Percentiles rank a stretch among this genome's conserved stretches.
These are phyloP conservation scores for Amazona ochrocephala DNA, from an alignment of 2,797 vertebrate genomes.

Conservation along the genomic window DNA sequence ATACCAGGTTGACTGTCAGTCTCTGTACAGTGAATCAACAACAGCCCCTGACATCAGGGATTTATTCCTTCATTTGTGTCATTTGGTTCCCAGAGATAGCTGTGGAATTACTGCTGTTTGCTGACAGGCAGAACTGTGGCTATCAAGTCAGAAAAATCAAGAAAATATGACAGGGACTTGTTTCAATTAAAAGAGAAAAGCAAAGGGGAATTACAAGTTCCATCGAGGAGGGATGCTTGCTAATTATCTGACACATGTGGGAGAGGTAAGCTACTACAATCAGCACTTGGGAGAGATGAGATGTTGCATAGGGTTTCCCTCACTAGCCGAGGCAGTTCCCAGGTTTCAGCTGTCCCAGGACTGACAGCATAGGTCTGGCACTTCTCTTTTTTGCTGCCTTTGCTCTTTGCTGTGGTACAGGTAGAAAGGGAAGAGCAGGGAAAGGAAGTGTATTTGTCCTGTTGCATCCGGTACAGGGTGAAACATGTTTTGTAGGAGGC, in stretches of 20 bases:
- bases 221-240: not conserved
- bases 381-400: not conserved
- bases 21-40: not conserved
- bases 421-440: not conserved
- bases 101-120: conserved; percentile 5
- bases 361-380: not conserved
- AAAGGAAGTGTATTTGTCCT: not conserved
- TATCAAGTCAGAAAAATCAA: conserved; percentile 1
- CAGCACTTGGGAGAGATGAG: not conserved
- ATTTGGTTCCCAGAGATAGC: not conserved
- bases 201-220: not conserved
- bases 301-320: not conserved
- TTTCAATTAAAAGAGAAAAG: conserved; percentile 30
- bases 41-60: not conserved
- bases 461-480: not conserved
- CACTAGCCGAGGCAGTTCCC: not conserved
- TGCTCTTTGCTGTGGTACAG: not conserved
- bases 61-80: conserved; percentile 12
- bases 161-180: not conserved
- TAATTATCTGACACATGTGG: not conserved
- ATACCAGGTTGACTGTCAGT: not conserved
- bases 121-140: not conserved
- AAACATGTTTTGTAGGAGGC: not conserved
- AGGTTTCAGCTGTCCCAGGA: not conserved
- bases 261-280: not conserved